Conservation (phyloP, 2,888 invertebrate genomes). For the Zhengitettix transpicula region DNA sequence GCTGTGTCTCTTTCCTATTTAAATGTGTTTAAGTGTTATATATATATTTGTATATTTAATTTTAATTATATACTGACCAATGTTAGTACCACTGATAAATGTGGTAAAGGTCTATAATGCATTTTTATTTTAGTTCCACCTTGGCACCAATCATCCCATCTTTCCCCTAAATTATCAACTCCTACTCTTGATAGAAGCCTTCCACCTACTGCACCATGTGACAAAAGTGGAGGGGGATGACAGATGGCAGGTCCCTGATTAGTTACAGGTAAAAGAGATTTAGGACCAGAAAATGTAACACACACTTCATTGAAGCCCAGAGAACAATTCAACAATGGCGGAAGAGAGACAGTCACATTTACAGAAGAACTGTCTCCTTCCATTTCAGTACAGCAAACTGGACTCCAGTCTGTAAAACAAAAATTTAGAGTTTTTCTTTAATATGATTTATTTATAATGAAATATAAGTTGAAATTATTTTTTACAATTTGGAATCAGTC, state of each 20-base stretch:
- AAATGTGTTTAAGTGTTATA: too few relatives aligned
- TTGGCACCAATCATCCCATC: slow-evolving; percentile 11
- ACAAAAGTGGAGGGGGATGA: neutral
- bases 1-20: too few relatives aligned
- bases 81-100: slow-evolving; percentile 9
- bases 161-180: slow-evolving; percentile 2
- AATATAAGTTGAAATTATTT: too few relatives aligned
- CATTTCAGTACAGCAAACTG: too few relatives aligned
- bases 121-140: slow-evolving; percentile 10
- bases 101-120: slow-evolving; percentile 8
- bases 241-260: slow-evolving; percentile 8
- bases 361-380: neutral
- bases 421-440: too few relatives aligned
- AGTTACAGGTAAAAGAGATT: slow-evolving; percentile 8
- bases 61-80: slow-evolving; percentile 6
- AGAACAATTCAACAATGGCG: slow-evolving; percentile 4
- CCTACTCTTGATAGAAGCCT: slow-evolving; percentile 2
- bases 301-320: slow-evolving; percentile 11
- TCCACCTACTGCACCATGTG: neutral
- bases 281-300: slow-evolving; percentile 12
- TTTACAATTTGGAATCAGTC: too few relatives aligned
- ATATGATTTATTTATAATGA: too few relatives aligned
- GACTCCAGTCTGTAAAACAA: too few relatives aligned
- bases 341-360: slow-evolving; percentile 6
- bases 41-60: too few relatives aligned